These are phyloP conservation scores for Cyrtodaria siliqua DNA, from an alignment of 2,888 invertebrate genomes.

Conservation along the genomic window DNA sequence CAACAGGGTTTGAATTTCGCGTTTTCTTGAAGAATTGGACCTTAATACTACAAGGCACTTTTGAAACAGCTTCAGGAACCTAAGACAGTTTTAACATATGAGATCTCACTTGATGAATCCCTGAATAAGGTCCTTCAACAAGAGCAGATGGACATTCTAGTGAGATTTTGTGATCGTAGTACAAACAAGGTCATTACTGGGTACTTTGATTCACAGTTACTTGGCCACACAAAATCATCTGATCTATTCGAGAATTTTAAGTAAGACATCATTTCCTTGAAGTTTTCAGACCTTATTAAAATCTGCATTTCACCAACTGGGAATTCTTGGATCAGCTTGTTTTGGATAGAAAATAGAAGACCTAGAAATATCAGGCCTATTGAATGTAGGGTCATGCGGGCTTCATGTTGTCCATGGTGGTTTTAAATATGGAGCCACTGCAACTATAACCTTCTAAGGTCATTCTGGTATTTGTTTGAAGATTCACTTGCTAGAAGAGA, in stretches of 20 bases:
- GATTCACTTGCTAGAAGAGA: constrained; percentile 74
- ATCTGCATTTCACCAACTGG: constrained; percentile 50
- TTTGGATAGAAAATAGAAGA: constrained; percentile 28
- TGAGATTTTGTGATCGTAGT: constrained; percentile 36
- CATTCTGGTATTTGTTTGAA: constrained; percentile 74
- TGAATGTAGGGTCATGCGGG: constrained; percentile 63
- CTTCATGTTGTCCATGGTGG: constrained; percentile 62
- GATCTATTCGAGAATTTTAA: constrained; percentile 33
- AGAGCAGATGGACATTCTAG: constrained; percentile 60
- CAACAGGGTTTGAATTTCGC: constrained; percentile 26
- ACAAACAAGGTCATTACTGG: constrained; percentile 22
- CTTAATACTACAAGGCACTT: constrained; percentile 17
- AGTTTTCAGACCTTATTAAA: constrained; percentile 25
- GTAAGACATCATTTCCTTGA: constrained; percentile 10
- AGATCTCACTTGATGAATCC: constrained; percentile 54
- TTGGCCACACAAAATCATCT: constrained; percentile 39
- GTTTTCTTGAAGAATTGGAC: neutral
- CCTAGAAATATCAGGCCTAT: constrained; percentile 13
- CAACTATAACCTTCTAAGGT: constrained; percentile 63
- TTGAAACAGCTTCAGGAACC: constrained; percentile 12
- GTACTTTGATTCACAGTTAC: constrained; percentile 50
- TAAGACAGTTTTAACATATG: constrained; percentile 19
- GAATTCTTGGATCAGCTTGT: constrained; percentile 31
- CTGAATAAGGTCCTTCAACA: constrained; percentile 44
- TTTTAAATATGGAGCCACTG: constrained; percentile 42